phyloP scores from a whole-genome alignment of 2,113 vertebrate species.

The Mirza zaza region DNA sequence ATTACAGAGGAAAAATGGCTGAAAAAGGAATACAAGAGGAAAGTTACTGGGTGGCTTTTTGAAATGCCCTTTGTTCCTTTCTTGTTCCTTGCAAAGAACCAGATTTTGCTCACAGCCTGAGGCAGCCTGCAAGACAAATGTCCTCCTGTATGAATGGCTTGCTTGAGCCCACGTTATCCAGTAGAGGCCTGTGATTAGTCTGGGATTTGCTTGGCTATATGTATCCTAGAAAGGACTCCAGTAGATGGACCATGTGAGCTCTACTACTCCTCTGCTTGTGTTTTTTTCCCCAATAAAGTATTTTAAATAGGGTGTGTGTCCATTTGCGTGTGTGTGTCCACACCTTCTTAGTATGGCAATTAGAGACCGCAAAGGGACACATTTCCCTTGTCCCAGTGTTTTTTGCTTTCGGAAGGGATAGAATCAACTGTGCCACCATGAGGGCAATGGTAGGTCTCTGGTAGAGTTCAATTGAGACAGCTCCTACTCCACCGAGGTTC shows the following conservation, averaged over 20 bases:
- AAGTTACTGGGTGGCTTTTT: slow-evolving; percentile 24
- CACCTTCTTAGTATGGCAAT: background rate
- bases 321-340: background rate
- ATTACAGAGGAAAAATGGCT: background rate
- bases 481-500: background rate
- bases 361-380: background rate
- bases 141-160: background rate
- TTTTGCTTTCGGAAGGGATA: background rate
- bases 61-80: slow-evolving; percentile 53
- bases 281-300: background rate
- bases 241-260: background rate
- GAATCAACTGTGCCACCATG: background rate
- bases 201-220: background rate
- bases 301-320: background rate
- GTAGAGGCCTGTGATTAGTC: background rate
- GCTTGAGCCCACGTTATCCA: background rate
- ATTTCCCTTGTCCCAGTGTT: background rate
- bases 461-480: background rate
- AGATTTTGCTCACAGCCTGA: slow-evolving; percentile 40
- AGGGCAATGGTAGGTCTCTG: background rate
- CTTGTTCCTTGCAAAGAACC: slow-evolving; percentile 41
- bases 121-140: slow-evolving; percentile 27
- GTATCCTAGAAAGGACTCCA: background rate
- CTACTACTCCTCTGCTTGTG: background rate
- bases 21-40: slow-evolving; percentile 36